Conservation (phyloP, 1,140 invertebrate species). For the Bombus superbus region DNA sequence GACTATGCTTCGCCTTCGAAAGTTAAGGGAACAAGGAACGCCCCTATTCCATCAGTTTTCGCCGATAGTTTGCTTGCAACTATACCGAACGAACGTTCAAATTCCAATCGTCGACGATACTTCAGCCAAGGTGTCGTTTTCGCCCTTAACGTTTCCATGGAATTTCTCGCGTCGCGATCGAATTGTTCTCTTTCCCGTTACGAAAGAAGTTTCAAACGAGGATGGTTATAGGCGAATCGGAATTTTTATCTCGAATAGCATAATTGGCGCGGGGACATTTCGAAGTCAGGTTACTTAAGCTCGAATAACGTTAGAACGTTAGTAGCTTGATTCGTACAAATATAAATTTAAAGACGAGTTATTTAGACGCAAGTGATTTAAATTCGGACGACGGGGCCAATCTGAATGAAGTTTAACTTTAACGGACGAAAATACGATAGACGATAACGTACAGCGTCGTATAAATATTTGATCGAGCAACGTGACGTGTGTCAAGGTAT, state of each 20-base stretch:
- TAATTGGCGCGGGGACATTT: no score
- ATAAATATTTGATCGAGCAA: conserved; percentile 22
- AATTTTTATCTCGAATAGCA: no score
- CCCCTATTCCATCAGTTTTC: background rate
- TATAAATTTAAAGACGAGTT: no score
- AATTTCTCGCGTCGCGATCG: background rate
- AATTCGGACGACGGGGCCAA: background rate
- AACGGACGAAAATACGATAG: background rate
- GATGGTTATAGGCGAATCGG: no score
- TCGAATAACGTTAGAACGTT: background rate
- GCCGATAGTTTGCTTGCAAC: background rate
- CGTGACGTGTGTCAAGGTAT: conserved; percentile 20
- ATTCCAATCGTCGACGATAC: background rate
- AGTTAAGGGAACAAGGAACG: background rate
- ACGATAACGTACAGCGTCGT: background rate
- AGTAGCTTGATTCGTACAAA: background rate
- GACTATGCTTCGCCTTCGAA: background rate
- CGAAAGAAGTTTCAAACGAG: no score
- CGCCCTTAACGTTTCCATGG: background rate
- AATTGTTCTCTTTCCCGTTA: no score
- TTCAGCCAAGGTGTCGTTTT: background rate
- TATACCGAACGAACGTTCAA: background rate
- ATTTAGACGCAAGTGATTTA: background rate
- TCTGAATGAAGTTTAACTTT: background rate
- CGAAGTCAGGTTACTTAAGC: no score